phyloP scores from a whole-genome alignment of 2,113 vertebrate species.

The Globicephala melas region DNA sequence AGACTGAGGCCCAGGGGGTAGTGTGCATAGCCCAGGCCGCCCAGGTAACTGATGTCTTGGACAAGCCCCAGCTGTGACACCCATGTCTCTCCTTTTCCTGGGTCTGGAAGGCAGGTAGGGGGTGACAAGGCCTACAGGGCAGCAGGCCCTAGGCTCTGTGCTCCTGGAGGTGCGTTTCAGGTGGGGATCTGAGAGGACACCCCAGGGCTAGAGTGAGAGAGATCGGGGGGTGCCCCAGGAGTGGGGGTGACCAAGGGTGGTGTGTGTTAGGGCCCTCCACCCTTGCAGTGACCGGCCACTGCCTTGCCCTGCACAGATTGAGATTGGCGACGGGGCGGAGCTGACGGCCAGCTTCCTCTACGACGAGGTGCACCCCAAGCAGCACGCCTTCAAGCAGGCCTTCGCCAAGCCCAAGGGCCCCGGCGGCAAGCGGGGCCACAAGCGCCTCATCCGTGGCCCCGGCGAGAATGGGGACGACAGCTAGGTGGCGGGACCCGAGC shows the following conservation, averaged over 20 bases:
- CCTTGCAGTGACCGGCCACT: not conserved
- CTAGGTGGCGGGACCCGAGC: conserved; percentile 77
- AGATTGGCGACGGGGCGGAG: conserved; percentile 93
- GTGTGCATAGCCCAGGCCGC: not conserved
- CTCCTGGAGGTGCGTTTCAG: not conserved
- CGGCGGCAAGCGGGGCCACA: conserved; percentile 95
- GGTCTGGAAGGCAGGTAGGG: not conserved
- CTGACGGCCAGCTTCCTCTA: conserved; percentile 96
- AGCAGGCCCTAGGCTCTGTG: not conserved
- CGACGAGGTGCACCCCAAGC: conserved; percentile 97
- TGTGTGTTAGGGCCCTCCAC: not conserved
- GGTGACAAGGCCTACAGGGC: too few relatives aligned
- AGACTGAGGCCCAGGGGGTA: not conserved
- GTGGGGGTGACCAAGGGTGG: not conserved
- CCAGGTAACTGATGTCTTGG: not conserved
- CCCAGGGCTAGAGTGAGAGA: not conserved
- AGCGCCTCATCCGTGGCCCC: conserved; percentile 92
- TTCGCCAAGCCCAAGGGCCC: conserved; percentile 98
- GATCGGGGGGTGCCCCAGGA: not conserved
- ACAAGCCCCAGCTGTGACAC: not conserved
- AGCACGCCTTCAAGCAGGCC: conserved; percentile 95
- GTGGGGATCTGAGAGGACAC: not conserved
- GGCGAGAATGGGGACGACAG: conserved; percentile 94
- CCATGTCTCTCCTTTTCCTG: not conserved
- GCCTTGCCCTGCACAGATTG: conserved; percentile 84